Conservation (phyloP, 2,113 vertebrate species). For the Epinephelus lanceolatus region DNA sequence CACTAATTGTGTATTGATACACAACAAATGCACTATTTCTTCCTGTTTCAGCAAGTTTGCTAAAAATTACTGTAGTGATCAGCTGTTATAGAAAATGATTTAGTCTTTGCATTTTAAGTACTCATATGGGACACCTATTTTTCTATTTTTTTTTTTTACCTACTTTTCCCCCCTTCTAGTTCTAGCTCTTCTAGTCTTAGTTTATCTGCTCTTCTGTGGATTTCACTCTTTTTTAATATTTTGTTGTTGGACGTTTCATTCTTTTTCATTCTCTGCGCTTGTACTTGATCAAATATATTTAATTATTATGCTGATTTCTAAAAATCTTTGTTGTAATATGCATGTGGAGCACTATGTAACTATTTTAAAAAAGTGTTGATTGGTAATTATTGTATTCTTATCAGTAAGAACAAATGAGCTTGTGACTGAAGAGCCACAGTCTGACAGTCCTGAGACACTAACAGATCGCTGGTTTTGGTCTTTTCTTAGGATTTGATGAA, state of each 20-base stretch:
- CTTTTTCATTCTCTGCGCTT: neutral
- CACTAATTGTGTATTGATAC: too few species aligned
- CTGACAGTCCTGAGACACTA: neutral
- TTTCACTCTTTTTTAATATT: neutral
- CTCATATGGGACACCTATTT: neutral
- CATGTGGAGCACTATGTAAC: neutral
- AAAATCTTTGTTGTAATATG: neutral
- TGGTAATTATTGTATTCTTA: neutral
- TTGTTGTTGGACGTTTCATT: neutral
- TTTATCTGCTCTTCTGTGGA: neutral
- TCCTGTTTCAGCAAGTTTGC: neutral
- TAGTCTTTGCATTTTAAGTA: neutral
- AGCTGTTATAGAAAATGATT: neutral
- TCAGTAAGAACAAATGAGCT: neutral
- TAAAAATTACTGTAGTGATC: too few species aligned
- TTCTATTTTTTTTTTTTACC: neutral
- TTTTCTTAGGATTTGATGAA: too few species aligned
- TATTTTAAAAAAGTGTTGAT: neutral
- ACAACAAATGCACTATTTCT: neutral
- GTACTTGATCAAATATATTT: neutral
- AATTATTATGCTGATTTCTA: neutral
- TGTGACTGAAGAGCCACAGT: neutral
- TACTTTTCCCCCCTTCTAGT: too few species aligned
- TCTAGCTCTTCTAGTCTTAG: too few species aligned
- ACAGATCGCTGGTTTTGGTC: neutral